phyloP scores from a whole-genome alignment of 2,113 vertebrate species.

The Phyllostomus discolor region DNA sequence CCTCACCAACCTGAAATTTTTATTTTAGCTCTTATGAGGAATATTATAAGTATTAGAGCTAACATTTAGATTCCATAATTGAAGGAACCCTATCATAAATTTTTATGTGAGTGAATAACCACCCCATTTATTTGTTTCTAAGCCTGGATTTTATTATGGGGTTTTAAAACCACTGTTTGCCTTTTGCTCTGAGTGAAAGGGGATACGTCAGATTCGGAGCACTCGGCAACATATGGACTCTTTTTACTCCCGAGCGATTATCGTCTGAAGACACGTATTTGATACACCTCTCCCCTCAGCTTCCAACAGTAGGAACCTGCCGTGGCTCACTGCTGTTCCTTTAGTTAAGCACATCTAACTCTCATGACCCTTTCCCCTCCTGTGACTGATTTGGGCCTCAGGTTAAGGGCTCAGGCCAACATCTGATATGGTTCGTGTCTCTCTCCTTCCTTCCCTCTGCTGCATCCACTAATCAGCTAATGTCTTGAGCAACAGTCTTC shows the following conservation, averaged over 20 bases:
- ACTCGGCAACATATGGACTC: neutral
- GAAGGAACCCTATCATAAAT: neutral
- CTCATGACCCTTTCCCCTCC: neutral
- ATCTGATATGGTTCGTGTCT: neutral
- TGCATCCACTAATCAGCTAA: neutral
- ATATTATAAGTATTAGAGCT: slow-evolving; percentile 8
- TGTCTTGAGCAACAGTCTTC: neutral
- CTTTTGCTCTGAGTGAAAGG: neutral
- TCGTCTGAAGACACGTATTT: neutral
- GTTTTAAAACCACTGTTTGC: neutral
- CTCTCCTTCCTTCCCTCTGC: neutral
- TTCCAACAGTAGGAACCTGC: neutral
- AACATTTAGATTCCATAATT: neutral
- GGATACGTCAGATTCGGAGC: neutral
- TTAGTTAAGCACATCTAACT: neutral
- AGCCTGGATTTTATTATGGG: neutral
- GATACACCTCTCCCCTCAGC: neutral
- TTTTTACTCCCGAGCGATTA: neutral
- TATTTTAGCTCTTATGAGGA: neutral
- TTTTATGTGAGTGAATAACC: slow-evolving; percentile 17
- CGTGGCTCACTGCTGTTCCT: neutral
- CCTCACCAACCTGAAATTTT: neutral
- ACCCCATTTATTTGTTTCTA: neutral
- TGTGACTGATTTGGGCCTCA: neutral
- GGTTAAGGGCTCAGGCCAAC: neutral